Percentiles rank a stretch among this genome's conserved stretches.
Conservation (phyloP, 2,113 vertebrate species). For the Alethe diademata region DNA sequence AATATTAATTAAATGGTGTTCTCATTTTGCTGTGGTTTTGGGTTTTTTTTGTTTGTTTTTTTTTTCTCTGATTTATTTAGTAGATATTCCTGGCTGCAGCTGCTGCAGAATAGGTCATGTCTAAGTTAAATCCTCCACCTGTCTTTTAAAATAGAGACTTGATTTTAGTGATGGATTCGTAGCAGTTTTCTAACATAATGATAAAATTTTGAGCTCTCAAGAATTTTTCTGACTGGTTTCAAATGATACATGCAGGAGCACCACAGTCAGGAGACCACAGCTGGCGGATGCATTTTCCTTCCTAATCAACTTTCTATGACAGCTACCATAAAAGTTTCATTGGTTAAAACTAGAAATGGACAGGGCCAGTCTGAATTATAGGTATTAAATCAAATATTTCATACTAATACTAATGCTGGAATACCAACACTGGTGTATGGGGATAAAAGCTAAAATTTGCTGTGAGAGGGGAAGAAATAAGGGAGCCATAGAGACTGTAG, state of each 20-base stretch:
- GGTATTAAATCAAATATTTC: not conserved
- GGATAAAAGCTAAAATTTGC: not conserved
- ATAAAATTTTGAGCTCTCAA: not conserved
- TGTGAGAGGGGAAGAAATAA: not conserved
- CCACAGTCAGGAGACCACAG: not conserved
- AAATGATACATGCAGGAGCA: not conserved
- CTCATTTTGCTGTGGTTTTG: not conserved
- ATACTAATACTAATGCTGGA: not conserved
- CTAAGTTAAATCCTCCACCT: not conserved
- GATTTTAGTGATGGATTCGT: not conserved
- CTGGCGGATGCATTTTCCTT: not conserved
- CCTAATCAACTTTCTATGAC: not conserved
- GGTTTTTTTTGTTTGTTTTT: too few species aligned
- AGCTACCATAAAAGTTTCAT: not conserved
- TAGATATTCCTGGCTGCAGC: not conserved
- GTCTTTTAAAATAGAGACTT: not conserved
- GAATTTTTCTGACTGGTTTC: not conserved
- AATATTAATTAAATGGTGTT: not conserved
- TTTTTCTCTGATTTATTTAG: not conserved
- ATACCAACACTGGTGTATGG: not conserved
- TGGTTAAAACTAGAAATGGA: not conserved
- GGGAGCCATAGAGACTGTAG: accelerated
- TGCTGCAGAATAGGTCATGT: not conserved
- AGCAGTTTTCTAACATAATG: not conserved
- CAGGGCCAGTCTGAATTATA: not conserved